These are phyloP conservation scores for Lycodopsis pacificus DNA, from an alignment of 2,797 vertebrate species.

Conservation along the genomic window DNA sequence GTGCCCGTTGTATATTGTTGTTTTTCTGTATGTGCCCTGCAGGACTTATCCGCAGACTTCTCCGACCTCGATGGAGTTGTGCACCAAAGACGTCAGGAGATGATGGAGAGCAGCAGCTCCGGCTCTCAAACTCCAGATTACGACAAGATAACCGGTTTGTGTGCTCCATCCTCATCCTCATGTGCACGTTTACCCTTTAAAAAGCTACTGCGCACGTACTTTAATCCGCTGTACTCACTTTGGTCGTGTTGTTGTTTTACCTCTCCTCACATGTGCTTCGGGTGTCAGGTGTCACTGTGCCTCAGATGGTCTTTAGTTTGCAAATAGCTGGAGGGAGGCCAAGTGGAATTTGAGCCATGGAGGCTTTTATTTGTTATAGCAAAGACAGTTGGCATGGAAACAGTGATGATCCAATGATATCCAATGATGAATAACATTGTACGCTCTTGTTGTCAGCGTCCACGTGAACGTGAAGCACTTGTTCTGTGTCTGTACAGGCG, in stretches of 20 bases:
- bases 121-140: constrained; percentile 93
- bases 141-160: constrained; percentile 91
- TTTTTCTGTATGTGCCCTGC: constrained; percentile 12
- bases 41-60: constrained; percentile 90
- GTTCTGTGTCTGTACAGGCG: neutral
- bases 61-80: constrained; percentile 89
- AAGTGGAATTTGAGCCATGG: constrained; percentile 33
- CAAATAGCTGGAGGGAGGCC: constrained; percentile 28
- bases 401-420: neutral
- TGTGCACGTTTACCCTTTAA: neutral
- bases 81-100: constrained; percentile 83
- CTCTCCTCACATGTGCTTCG: neutral
- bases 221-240: neutral
- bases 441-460: neutral
- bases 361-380: constrained; percentile 18
- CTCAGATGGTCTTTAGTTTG: constrained; percentile 27
- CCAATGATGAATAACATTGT: neutral
- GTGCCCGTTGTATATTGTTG: constrained; percentile 16
- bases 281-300: constrained; percentile 41
- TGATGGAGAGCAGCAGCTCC: constrained; percentile 93
- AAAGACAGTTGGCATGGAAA: neutral
- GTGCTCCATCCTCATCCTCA: neutral
- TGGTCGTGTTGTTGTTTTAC: neutral
- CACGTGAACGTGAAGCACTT: neutral
- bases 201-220: neutral